A percentile compares a stretch with the other conserved stretches of the same genome.
These are phyloP conservation scores for Notodonta ziczac DNA, from an alignment of 2,888 invertebrate genomes.

Conservation along the genomic window DNA sequence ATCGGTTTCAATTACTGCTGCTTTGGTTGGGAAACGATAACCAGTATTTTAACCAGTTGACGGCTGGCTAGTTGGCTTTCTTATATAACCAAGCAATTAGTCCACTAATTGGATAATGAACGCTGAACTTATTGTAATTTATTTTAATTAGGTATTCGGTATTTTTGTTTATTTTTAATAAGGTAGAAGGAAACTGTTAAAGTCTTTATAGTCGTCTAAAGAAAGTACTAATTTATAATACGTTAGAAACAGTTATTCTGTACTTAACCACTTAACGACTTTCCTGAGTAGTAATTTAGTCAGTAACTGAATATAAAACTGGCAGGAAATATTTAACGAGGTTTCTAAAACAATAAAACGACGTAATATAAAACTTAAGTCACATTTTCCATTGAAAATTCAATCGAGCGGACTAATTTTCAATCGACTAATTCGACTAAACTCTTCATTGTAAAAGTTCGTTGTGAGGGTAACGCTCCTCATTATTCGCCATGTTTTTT, in stretches of 20 bases:
- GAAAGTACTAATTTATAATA: background rate
- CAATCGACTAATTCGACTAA: slow-evolving; percentile 20
- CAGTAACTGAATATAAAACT: background rate
- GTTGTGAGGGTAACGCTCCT: slow-evolving; percentile 33
- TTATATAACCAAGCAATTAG: slow-evolving; percentile 25
- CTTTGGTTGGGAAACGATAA: slow-evolving; percentile 19
- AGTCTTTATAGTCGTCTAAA: no score
- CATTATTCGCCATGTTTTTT: slow-evolving; percentile 39
- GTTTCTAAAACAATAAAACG: background rate
- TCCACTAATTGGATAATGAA: slow-evolving; percentile 25
- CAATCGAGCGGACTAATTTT: slow-evolving; percentile 36
- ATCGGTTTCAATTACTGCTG: slow-evolving; percentile 17
- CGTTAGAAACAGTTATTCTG: background rate
- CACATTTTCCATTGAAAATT: slow-evolving; percentile 17
- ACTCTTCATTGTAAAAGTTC: slow-evolving; percentile 24
- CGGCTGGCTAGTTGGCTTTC: slow-evolving; percentile 6
- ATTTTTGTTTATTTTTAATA: background rate
- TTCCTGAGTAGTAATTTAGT: no score
- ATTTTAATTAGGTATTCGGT: slow-evolving; percentile 25
- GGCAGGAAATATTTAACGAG: no score
- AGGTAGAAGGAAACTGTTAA: background rate
- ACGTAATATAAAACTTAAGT: background rate
- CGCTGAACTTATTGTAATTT: slow-evolving; percentile 12
- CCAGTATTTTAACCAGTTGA: slow-evolving; percentile 7
- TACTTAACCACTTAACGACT: background rate